A percentile compares a stretch with the other conserved stretches of the same genome.
Conservation (phyloP, 2,888 invertebrate genomes). For the Cheilosia scutellata region DNA sequence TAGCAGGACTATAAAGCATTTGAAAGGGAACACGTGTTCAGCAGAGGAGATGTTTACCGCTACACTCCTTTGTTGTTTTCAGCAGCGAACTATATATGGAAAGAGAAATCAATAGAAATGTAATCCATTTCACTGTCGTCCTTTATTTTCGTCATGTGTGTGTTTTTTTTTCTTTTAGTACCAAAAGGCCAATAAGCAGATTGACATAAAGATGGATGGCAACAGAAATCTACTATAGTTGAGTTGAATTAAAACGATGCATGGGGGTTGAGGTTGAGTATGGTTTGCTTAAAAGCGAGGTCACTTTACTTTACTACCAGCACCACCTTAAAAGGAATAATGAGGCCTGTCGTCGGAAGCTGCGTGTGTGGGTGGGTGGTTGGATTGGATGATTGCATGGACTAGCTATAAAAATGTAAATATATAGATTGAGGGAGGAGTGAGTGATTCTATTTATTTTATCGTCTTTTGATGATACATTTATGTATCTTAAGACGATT, state of each 20-base stretch:
- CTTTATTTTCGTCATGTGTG: constrained; percentile 37
- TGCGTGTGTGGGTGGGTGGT: constrained; percentile 41
- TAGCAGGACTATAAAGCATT: constrained; percentile 32
- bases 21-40: constrained; percentile 64
- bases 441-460: constrained; percentile 24
- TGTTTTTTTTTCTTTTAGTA: constrained; percentile 50
- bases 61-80: constrained; percentile 62
- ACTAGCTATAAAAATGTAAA: constrained; percentile 20
- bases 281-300: constrained; percentile 47
- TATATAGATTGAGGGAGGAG: constrained; percentile 11
- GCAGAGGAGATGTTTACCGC: constrained; percentile 56
- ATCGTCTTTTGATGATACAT: constrained; percentile 35
- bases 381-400: constrained; percentile 10
- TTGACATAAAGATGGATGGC: constrained; percentile 75
- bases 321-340: constrained; percentile 22
- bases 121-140: constrained; percentile 74
- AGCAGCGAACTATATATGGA: constrained; percentile 7
- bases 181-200: constrained; percentile 69
- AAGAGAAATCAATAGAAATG: constrained; percentile 71
- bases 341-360: constrained; percentile 16
- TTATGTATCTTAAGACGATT: constrained; percentile 18
- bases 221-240: constrained; percentile 51
- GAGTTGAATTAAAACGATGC: constrained; percentile 62
- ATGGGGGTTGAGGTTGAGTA: constrained; percentile 31
- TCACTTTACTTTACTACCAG: constrained; percentile 15